Evolutionary conservation across 2,797 vertebrate genomes (phyloP), one percentile per base, ranked within the genome.

Genomic region (Anguilla pacifica): DNA sequence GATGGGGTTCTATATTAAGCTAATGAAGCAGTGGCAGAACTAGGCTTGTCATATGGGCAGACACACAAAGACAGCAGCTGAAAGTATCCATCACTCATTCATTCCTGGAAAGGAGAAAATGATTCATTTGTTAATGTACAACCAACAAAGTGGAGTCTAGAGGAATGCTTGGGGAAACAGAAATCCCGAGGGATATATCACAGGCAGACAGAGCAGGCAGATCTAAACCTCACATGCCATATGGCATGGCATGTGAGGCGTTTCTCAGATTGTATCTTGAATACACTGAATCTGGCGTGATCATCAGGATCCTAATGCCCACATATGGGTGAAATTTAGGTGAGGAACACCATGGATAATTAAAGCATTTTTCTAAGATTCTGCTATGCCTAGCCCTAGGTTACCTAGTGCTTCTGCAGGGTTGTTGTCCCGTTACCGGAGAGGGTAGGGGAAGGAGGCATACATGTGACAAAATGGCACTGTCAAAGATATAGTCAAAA

Each of bases 1-100:
- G 72, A 77, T 79, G 74, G 74, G 35, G 35, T 22, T 92, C 91
- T 93, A 94, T 92, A 92, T 92, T 92, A 92, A 92, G 93, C 88
- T 88, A 91, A 91, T 86, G 28, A 92, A 91, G 89, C 92, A 90
- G 39, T 82, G 91, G 87, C 82, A 87, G 89, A 87, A 81, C 87
- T 92, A 92, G 92, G 91, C 90, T 92, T 93, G 64, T 25, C 90
- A 43, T 15, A 2, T 85, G 43, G 82, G 91, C 49, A 92, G 91
- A 94, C 93, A 89, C 94, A 94, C 86, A 89, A 81, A 83, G 70
- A 89, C 88, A 87, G 96, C 96, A 97, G 96, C 96, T 97, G 96
- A 95, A 94, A 93, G 96, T 96, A 96, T 95, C 95, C 96, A 95
- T 90, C 89, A 77, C 72, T 77, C 72, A 77, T 22, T 77, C 35